Evolutionary conservation across 2,113 vertebrate species (phyloP).

Genomic region (Lepus europaeus): DNA sequence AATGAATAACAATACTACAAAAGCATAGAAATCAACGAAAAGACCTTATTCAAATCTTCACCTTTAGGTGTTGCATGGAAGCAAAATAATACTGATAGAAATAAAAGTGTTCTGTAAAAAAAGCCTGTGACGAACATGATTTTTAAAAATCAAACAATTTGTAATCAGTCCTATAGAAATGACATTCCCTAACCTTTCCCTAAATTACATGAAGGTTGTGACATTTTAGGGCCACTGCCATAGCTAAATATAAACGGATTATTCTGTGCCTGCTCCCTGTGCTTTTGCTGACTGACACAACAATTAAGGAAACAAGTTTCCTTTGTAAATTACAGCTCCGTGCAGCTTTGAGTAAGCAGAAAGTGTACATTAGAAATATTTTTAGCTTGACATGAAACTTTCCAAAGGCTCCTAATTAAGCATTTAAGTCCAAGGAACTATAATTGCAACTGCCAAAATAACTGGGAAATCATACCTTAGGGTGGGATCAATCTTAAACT

Average conservation of each 20-base stretch:
- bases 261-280: constrained; percentile 48
- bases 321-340: constrained; percentile 78
- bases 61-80: neutral
- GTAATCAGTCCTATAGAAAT: constrained; percentile 52
- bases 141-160: constrained; percentile 53
- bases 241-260: constrained; percentile 77
- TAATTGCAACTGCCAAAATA: constrained; percentile 85
- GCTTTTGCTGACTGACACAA: constrained; percentile 68
- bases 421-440: constrained; percentile 75
- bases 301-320: constrained; percentile 78
- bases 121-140: constrained; percentile 28
- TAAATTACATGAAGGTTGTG: constrained; percentile 71
- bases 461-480: constrained; percentile 81
- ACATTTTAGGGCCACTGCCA: constrained; percentile 63
- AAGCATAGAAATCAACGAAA: neutral
- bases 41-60: neutral
- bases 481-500: constrained; percentile 75
- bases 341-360: constrained; percentile 76
- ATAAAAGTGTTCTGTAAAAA: neutral
- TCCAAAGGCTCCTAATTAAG: constrained; percentile 80
- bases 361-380: constrained; percentile 80
- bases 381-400: constrained; percentile 77
- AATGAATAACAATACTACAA: neutral
- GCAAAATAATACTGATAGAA: constrained; percentile 21
- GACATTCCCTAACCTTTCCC: constrained; percentile 55